phyloP scores from a whole-genome alignment of 2,888 invertebrate species.

The Mayetiola destructor region DNA sequence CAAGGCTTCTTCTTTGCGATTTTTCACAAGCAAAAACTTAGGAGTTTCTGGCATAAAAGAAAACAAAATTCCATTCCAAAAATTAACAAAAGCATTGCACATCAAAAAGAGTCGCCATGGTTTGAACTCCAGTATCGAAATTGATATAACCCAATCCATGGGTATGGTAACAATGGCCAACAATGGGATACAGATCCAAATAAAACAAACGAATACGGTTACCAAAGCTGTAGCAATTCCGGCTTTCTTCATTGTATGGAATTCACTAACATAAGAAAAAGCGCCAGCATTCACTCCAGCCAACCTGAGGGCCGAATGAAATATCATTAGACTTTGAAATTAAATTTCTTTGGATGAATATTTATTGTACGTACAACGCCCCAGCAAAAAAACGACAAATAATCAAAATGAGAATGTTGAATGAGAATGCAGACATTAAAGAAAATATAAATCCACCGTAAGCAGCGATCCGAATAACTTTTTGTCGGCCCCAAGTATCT shows the following conservation, averaged over 20 bases:
- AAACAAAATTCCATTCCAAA: conserved; percentile 48
- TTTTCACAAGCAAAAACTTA: conserved; percentile 53
- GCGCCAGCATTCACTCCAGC: conserved; percentile 39
- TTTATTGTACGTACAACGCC: conserved; percentile 27
- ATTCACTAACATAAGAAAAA: conserved; percentile 46
- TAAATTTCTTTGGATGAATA: not conserved
- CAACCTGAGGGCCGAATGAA: conserved; percentile 19
- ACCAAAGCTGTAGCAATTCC: conserved; percentile 42
- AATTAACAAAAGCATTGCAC: conserved; percentile 48
- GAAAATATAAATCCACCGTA: conserved; percentile 40
- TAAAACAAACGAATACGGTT: conserved; percentile 41
- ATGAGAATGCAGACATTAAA: conserved; percentile 44
- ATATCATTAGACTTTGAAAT: not conserved
- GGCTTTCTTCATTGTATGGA: conserved; percentile 38
- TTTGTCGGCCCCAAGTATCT: conserved; percentile 56
- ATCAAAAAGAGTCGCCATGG: conserved; percentile 50
- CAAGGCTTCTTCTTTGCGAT: conserved; percentile 44
- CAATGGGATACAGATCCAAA: conserved; percentile 44
- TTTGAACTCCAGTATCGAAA: conserved; percentile 42
- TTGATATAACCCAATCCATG: conserved; percentile 35
- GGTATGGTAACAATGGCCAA: conserved; percentile 57
- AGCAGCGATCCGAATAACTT: conserved; percentile 40
- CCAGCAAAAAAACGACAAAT: conserved; percentile 50
- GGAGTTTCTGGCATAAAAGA: conserved; percentile 61
- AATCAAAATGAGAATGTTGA: conserved; percentile 42